Percentiles rank a stretch among this genome's conserved stretches.
These are phyloP conservation scores for Trissonchulus latispiculum DNA, from an alignment of 2,888 invertebrate genomes.

Conservation along the genomic window DNA sequence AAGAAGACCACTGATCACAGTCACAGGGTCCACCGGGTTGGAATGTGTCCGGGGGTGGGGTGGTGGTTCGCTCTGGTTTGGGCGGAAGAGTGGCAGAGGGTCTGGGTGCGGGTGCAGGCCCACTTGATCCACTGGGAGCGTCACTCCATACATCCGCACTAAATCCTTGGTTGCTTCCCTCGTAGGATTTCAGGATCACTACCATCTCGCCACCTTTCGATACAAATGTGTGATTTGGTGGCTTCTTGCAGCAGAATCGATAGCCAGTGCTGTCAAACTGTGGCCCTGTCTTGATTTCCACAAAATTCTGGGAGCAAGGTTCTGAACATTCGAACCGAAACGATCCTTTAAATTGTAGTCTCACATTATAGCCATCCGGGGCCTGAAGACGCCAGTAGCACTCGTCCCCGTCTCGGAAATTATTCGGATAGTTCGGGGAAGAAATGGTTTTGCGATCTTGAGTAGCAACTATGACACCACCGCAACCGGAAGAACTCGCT, in stretches of 20 bases:
- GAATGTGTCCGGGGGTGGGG: conserved; percentile 1
- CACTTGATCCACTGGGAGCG: neutral
- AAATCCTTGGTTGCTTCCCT: conserved; percentile 18
- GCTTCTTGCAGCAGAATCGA: conserved; percentile 36
- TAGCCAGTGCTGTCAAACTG: conserved; percentile 36
- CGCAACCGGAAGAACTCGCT: conserved; percentile 24
- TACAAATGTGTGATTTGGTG: conserved; percentile 31
- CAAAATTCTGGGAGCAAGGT: conserved; percentile 39
- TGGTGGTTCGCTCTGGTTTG: neutral
- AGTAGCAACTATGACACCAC: conserved; percentile 16
- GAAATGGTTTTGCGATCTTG: neutral
- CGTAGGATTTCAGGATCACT: conserved; percentile 33
- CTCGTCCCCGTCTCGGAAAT: conserved; percentile 30
- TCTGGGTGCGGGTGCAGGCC: neutral
- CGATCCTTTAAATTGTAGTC: conserved; percentile 31
- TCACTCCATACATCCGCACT: neutral
- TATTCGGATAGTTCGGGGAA: neutral
- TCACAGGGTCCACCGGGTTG: conserved; percentile 27
- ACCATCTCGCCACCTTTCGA: conserved; percentile 36
- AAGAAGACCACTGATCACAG: conserved; percentile 37
- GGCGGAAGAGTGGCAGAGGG: neutral
- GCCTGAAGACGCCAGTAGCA: conserved; percentile 39
- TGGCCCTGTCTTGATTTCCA: conserved; percentile 37
- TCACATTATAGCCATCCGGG: conserved; percentile 26
- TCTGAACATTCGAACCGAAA: conserved; percentile 39